Evolutionary conservation across 2,113 vertebrate genomes (phyloP).

Genomic region (Arizona elegans): DNA sequence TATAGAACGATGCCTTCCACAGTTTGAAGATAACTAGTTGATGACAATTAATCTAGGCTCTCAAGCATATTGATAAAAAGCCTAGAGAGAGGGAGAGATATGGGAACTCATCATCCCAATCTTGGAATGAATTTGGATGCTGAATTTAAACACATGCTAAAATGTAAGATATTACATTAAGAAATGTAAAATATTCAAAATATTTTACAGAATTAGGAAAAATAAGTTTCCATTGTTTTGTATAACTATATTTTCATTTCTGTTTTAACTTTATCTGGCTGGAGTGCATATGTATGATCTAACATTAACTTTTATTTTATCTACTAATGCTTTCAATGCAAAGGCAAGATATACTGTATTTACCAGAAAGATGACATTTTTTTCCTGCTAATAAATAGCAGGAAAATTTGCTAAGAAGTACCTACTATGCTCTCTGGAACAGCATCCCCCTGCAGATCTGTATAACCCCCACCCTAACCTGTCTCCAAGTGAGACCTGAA

Average conservation of each 20-base stretch:
- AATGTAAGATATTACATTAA: background rate
- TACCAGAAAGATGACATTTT: background rate
- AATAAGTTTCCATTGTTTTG: background rate
- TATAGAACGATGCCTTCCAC: background rate
- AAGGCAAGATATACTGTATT: background rate
- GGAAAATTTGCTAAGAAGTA: too few species aligned
- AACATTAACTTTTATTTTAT: background rate
- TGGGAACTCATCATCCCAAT: background rate
- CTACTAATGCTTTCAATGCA: background rate
- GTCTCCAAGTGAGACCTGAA: background rate
- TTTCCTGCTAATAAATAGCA: background rate
- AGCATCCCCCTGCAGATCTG: too few species aligned
- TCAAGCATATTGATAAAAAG: background rate
- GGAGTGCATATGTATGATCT: background rate
- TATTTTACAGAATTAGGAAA: background rate
- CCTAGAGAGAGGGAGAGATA: background rate
- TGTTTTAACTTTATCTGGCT: background rate
- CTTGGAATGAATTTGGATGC: background rate
- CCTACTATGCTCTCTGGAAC: too few species aligned
- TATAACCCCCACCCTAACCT: background rate
- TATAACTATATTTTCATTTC: background rate
- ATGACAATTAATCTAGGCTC: background rate
- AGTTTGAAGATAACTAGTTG: background rate
- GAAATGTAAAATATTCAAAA: too few species aligned
- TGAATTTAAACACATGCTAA: background rate